These are phyloP conservation scores for Meta bourneti DNA, from an alignment of 2,888 invertebrate species.

Conservation along the genomic window DNA sequence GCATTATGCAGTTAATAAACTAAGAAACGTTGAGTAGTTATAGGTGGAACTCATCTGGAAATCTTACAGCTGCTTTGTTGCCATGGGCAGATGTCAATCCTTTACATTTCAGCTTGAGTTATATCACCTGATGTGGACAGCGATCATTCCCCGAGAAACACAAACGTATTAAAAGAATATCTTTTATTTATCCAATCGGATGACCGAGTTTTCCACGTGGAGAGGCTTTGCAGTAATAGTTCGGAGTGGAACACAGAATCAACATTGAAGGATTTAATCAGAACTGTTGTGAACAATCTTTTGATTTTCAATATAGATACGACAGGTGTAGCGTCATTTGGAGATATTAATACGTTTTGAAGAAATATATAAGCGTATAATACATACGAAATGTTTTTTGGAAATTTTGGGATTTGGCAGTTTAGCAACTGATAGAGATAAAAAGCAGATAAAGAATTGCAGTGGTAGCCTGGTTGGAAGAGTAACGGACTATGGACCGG, in stretches of 20 bases:
- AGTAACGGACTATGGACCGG: no score
- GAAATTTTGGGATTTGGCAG: no score
- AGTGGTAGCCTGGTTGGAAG: no score
- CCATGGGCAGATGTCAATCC: conserved; percentile 32
- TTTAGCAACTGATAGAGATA: no score
- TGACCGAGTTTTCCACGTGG: conserved; percentile 36
- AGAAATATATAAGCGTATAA: no score
- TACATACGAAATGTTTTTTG: no score
- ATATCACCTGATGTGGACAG: conserved; percentile 48
- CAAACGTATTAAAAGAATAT: conserved; percentile 61
- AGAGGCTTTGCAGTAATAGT: conserved; percentile 8
- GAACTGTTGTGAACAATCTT: neutral
- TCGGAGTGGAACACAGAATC: neutral
- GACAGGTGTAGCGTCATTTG: neutral
- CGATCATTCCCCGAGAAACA: conserved; percentile 3
- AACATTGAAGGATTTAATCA: conserved; percentile 12
- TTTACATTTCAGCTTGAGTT: conserved; percentile 47
- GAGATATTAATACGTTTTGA: no score
- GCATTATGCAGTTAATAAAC: conserved; percentile 48
- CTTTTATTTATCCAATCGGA: conserved; percentile 57
- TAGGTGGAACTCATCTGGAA: conserved; percentile 14
- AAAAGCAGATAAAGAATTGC: no score
- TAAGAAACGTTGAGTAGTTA: neutral
- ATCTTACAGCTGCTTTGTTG: conserved; percentile 22
- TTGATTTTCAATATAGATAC: neutral